These are phyloP conservation scores for Therioaphis trifolii DNA, from an alignment of 2,888 invertebrate species.

Conservation along the genomic window DNA sequence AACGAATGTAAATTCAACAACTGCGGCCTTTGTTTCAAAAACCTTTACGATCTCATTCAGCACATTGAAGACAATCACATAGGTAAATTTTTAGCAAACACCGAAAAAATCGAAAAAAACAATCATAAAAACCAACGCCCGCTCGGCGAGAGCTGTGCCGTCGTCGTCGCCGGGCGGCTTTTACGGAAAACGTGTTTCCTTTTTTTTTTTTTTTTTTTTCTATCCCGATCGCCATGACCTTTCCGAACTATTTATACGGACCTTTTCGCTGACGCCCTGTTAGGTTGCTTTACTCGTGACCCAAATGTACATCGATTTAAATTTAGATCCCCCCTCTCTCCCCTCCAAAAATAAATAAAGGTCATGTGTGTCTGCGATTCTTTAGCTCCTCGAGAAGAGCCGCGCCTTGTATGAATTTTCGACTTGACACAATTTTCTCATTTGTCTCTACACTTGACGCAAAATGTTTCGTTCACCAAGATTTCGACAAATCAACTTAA, in stretches of 20 bases:
- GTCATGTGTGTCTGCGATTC: background rate
- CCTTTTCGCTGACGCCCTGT: background rate
- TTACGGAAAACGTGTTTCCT: background rate
- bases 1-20: slow-evolving; percentile 90
- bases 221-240: slow-evolving; percentile 2
- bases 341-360: background rate
- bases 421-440: background rate
- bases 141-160: background rate
- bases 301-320: slow-evolving; percentile 46
- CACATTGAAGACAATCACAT: slow-evolving; percentile 90
- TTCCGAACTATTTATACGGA: slow-evolving; percentile 17
- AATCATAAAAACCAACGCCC: background rate
- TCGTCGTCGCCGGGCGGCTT: background rate
- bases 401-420: background rate
- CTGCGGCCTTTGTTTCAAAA: slow-evolving; percentile 86
- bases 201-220: background rate
- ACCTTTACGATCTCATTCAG: slow-evolving; percentile 83
- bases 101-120: too few species aligned
- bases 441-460: too few species aligned
- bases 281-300: background rate
- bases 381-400: background rate
- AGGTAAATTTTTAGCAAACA: slow-evolving; percentile 74
- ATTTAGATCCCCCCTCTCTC: slow-evolving; percentile 46
- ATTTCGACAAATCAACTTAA: too few species aligned
- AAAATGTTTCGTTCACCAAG: too few species aligned